Evolutionary conservation across 1,140 invertebrate species (phyloP).

Genomic region (Bombus sibiricus): DNA sequence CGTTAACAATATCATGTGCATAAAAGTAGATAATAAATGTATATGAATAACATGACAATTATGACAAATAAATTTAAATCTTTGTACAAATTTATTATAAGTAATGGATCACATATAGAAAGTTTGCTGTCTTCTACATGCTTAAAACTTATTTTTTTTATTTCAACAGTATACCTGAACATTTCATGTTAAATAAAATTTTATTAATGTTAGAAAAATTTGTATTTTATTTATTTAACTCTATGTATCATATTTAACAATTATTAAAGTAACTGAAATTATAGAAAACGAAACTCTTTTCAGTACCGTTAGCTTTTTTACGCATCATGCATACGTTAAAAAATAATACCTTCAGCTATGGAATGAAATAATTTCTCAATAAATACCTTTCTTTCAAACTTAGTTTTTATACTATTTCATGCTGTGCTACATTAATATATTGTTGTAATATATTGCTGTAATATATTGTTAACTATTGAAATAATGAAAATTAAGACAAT

Average conservation of each 20-base stretch:
- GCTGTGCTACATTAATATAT: not conserved
- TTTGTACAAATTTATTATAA: not conserved
- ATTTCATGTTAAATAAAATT: not conserved
- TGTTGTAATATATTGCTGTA: no score
- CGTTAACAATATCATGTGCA: not conserved
- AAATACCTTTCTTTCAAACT: not conserved
- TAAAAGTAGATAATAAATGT: not conserved
- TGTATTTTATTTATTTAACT: not conserved
- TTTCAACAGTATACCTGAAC: not conserved
- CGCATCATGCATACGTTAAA: not conserved
- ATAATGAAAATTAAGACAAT: no score
- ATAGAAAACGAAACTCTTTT: not conserved
- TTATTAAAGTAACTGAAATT: not conserved
- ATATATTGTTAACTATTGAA: no score
- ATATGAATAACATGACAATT: not conserved
- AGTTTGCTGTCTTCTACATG: not conserved
- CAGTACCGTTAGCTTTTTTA: not conserved
- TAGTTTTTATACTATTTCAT: not conserved
- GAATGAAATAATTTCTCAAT: not conserved
- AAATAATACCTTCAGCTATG: not conserved
- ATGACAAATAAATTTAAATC: not conserved
- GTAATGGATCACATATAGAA: no score
- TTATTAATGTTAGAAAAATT: not conserved
- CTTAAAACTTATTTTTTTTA: not conserved
- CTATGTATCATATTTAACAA: not conserved